Evolutionary conservation across 2,797 vertebrate genomes (phyloP), one percentile per base, ranked within the genome.

Genomic region (Sebastes oblongus): DNA sequence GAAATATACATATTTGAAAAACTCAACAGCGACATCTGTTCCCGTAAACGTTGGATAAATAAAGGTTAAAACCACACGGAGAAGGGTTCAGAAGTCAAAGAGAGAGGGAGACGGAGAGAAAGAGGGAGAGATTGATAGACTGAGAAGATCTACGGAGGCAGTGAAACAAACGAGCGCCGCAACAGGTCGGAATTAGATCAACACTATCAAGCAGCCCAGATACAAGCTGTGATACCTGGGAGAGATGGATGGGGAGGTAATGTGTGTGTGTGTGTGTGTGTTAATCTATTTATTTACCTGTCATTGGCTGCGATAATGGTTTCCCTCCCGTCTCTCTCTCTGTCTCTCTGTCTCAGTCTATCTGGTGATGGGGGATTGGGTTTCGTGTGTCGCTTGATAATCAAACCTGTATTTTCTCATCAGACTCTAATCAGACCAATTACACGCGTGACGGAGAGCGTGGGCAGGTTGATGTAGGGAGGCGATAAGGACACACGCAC

Each of bases 351-450:
- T 95, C 93, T 90, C 81, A 85, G 86, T 92, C 92, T 94, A 95
- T 96, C 93, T 88, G 42, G 84, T 91, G 93, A 94, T 96, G 88
- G 91, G 86, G 89, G 93, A 90, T 87, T 93, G 87, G 92, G 87
- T 91, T 95, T 84, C 82, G 77, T 95, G 90, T 92, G 91, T 90
- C 92, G 94, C 95, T 95, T 95, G 91, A 88, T 96, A 96, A 94
- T 95, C 95, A 96, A 91, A 94, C 93, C 89, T 94, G 71, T 94
- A 94, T 93, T 95, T 95, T 96, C 96, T 97, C 93, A 95, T 96
- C 95, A 96, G 92, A 94, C 89, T 95, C 94, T 96, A 96, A 97
- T 98, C 94, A 95, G 94, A 96, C 94, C 95, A 97, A 95, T 97
- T 97, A 96, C 93, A 91, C 94, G 94, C 93, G 92, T 92, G 90